Percentiles rank a stretch among this genome's conserved stretches.
phyloP scores from a whole-genome alignment of 2,888 invertebrate genomes.

The Pharmacophagus antenor region DNA sequence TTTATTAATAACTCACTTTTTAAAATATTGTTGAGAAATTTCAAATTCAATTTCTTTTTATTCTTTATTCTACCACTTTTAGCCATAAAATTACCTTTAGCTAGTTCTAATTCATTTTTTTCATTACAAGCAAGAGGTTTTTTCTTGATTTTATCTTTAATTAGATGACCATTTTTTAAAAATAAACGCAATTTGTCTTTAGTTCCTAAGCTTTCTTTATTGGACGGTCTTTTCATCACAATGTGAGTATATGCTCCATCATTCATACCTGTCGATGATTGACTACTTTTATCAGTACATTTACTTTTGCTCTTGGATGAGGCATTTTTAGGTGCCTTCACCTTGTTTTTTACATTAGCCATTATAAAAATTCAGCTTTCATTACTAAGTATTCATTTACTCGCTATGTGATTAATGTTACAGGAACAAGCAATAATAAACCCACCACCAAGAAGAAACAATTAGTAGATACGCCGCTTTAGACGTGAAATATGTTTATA shows the following conservation, averaged over 20 bases:
- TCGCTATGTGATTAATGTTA: slow-evolving; percentile 36
- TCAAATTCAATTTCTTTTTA: slow-evolving; percentile 46
- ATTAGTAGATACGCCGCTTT: slow-evolving; percentile 41
- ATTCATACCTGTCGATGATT: slow-evolving; percentile 52
- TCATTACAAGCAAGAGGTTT: slow-evolving; percentile 23
- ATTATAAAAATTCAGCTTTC: slow-evolving; percentile 45
- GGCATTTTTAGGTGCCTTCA: slow-evolving; percentile 56
- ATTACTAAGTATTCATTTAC: slow-evolving; percentile 54
- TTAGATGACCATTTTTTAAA: slow-evolving; percentile 47
- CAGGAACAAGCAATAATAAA: slow-evolving; percentile 40
- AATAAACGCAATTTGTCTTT: slow-evolving; percentile 37
- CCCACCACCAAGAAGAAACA: slow-evolving; percentile 66
- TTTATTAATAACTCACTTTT: slow-evolving; percentile 62
- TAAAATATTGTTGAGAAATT: slow-evolving; percentile 57
- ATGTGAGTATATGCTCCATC: slow-evolving; percentile 38
- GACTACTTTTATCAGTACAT: slow-evolving; percentile 51
- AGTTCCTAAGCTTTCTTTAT: slow-evolving; percentile 26
- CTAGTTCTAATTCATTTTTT: slow-evolving; percentile 13
- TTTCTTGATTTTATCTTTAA: slow-evolving; percentile 37
- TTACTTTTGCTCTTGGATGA: slow-evolving; percentile 45
- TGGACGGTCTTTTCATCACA: slow-evolving; percentile 37
- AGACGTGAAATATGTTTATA: slow-evolving; percentile 32
- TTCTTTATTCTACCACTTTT: slow-evolving; percentile 41
- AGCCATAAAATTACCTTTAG: slow-evolving; percentile 38
- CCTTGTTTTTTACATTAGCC: slow-evolving; percentile 70